These are phyloP conservation scores for Pogonophryne albipinna DNA, from an alignment of 2,797 vertebrate genomes.

Conservation along the genomic window DNA sequence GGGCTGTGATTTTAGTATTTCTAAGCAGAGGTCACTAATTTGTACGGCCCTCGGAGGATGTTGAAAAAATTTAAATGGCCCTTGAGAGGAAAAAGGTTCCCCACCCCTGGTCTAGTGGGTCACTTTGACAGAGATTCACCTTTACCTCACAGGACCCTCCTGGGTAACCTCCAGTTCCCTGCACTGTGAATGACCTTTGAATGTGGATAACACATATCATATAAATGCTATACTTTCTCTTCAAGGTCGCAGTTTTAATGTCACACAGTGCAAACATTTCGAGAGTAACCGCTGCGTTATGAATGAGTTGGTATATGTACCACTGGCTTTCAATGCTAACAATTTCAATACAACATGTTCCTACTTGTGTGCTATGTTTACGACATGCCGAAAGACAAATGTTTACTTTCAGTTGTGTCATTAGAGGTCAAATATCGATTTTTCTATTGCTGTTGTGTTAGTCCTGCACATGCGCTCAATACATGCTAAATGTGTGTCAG, in stretches of 20 bases:
- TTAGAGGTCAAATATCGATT: not conserved
- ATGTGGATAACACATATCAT: not conserved
- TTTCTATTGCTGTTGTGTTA: slow-evolving; percentile 1
- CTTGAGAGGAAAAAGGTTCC: too few relatives aligned
- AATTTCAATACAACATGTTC: not conserved
- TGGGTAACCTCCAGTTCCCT: not conserved
- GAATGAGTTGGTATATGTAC: not conserved
- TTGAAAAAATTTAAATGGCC: too few relatives aligned
- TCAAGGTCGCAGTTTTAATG: slow-evolving; percentile 12
- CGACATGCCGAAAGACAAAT: not conserved
- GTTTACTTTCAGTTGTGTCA: not conserved
- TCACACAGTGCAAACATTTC: not conserved
- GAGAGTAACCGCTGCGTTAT: not conserved
- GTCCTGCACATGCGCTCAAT: slow-evolving; percentile 2
- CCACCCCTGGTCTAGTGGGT: slow-evolving; percentile 35
- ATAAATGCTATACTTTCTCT: not conserved
- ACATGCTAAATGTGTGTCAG: slow-evolving; percentile 40
- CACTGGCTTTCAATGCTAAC: not conserved
- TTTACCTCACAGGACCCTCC: not conserved
- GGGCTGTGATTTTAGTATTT: too few relatives aligned
- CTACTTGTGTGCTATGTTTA: not conserved
- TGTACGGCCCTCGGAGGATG: too few relatives aligned
- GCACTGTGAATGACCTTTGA: slow-evolving; percentile 19
- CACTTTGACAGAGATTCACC: slow-evolving; percentile 23
- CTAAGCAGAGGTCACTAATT: too few relatives aligned